Percentiles rank a stretch among this genome's conserved stretches.
Evolutionary conservation across 2,888 invertebrate species (phyloP).

Genomic region (Mellilla xanthometata): DNA sequence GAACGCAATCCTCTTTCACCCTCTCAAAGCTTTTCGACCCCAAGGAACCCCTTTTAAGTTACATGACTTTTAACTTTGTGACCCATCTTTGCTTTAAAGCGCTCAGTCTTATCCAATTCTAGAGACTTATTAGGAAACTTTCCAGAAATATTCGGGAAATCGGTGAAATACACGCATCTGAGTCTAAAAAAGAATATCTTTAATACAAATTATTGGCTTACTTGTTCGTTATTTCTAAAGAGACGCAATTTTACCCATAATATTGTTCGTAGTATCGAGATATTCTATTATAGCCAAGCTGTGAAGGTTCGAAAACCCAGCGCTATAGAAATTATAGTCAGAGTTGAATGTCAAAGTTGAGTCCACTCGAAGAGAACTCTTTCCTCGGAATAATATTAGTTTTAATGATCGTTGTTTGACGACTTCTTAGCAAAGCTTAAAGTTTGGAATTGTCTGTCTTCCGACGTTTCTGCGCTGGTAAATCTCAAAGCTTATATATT

Average conservation of each 20-base stretch:
- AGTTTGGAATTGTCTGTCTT: conserved; percentile 25
- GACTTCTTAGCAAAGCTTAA: conserved; percentile 27
- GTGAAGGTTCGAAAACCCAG: conserved; percentile 16
- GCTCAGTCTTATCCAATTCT: conserved; percentile 65
- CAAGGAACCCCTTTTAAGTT: conserved; percentile 77
- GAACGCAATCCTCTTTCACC: conserved; percentile 70
- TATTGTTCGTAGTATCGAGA: too few relatives aligned
- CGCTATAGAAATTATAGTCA: conserved; percentile 24
- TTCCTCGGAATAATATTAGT: conserved; percentile 31
- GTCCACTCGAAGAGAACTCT: conserved; percentile 28
- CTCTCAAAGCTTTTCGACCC: conserved; percentile 67
- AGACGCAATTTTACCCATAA: too few relatives aligned
- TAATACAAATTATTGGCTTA: conserved; percentile 3
- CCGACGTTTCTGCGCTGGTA: conserved; percentile 19
- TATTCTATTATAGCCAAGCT: conserved; percentile 3
- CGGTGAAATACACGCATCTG: conserved; percentile 21
- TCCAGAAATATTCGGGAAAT: conserved; percentile 40
- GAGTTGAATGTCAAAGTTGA: conserved; percentile 28
- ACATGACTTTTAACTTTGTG: conserved; percentile 82
- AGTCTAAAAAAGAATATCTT: conserved; percentile 16
- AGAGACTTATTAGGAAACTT: conserved; percentile 47
- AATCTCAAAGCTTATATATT: conserved; percentile 17
- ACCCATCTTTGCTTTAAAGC: conserved; percentile 77
- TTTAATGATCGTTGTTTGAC: conserved; percentile 35
- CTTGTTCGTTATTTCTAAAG: too few relatives aligned